These are phyloP conservation scores for Lampropteryx suffumata DNA, from an alignment of 2,888 invertebrate genomes.

Conservation along the genomic window DNA sequence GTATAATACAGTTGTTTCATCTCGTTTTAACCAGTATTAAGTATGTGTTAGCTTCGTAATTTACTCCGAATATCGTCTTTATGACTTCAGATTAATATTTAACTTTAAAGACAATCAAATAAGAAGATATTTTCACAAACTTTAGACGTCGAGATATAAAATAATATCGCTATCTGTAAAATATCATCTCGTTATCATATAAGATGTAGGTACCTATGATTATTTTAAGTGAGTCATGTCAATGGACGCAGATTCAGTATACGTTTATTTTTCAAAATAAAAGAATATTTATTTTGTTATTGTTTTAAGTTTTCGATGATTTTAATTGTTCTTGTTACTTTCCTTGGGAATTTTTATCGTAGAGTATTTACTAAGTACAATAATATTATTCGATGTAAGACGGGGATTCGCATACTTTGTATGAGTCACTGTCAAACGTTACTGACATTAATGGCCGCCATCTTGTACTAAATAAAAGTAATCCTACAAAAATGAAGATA, in stretches of 20 bases:
- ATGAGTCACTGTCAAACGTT: too few relatives aligned
- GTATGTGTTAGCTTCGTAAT: constrained; percentile 64
- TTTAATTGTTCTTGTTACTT: constrained; percentile 81
- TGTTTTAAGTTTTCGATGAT: constrained; percentile 79
- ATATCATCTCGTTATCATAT: constrained; percentile 27
- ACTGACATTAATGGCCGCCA: too few relatives aligned
- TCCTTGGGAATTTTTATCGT: constrained; percentile 79
- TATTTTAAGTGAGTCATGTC: constrained; percentile 35
- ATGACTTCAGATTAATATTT: constrained; percentile 42
- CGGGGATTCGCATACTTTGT: constrained; percentile 52
- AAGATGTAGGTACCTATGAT: constrained; percentile 7
- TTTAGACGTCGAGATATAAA: constrained; percentile 13
- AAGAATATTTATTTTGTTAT: constrained; percentile 80
- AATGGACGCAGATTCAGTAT: constrained; percentile 48
- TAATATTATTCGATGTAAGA: constrained; percentile 34
- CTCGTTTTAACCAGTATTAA: constrained; percentile 65
- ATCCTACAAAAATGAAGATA: too few relatives aligned
- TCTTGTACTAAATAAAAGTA: too few relatives aligned
- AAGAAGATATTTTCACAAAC: constrained; percentile 28
- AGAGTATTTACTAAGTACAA: constrained; percentile 69
- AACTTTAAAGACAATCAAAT: constrained; percentile 7
- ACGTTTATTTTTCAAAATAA: constrained; percentile 53
- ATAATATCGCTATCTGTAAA: constrained; percentile 25
- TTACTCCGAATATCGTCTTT: constrained; percentile 54
- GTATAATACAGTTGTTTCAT: constrained; percentile 43